Evolutionary conservation across 2,113 vertebrate species (phyloP).

Genomic region (Seriola quinqueradiata): DNA sequence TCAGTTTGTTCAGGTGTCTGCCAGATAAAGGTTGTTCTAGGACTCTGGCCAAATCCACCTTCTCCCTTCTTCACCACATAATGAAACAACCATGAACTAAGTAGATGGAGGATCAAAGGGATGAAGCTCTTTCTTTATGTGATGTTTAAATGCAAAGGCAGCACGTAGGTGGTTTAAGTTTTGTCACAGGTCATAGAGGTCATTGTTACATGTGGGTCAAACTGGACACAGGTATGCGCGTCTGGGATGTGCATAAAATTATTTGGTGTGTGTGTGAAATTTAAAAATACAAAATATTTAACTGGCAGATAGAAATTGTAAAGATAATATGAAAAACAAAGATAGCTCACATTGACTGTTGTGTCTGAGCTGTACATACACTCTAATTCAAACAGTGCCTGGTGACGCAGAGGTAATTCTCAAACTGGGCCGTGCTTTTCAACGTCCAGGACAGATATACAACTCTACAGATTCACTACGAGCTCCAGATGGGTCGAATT

Average conservation of each 20-base stretch:
- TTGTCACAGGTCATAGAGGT: no score
- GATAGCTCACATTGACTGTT: neutral
- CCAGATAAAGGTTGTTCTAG: neutral
- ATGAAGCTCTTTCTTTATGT: neutral
- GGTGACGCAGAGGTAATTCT: neutral
- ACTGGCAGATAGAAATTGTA: neutral
- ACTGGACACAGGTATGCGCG: neutral
- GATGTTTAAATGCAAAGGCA: slow-evolving; percentile 3
- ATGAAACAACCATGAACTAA: neutral
- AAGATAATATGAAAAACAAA: slow-evolving; percentile 7
- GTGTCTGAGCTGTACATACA: neutral
- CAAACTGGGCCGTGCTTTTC: slow-evolving; percentile 31
- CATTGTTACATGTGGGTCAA: neutral
- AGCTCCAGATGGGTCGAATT: slow-evolving; percentile 70
- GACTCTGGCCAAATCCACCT: slow-evolving; percentile 7
- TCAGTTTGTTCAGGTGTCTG: slow-evolving; percentile 4
- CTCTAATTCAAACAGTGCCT: slow-evolving; percentile 26
- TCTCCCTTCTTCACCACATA: slow-evolving; percentile 8
- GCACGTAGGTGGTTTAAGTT: neutral
- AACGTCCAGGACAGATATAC: slow-evolving; percentile 35
- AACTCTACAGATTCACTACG: slow-evolving; percentile 40
- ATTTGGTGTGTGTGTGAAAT: no score
- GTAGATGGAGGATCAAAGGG: neutral
- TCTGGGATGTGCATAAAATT: neutral
- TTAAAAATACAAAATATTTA: neutral